Evolutionary conservation across 2,888 invertebrate species (phyloP), one percentile per base, ranked within the genome.

Genomic region (Dioctria rufipes): DNA sequence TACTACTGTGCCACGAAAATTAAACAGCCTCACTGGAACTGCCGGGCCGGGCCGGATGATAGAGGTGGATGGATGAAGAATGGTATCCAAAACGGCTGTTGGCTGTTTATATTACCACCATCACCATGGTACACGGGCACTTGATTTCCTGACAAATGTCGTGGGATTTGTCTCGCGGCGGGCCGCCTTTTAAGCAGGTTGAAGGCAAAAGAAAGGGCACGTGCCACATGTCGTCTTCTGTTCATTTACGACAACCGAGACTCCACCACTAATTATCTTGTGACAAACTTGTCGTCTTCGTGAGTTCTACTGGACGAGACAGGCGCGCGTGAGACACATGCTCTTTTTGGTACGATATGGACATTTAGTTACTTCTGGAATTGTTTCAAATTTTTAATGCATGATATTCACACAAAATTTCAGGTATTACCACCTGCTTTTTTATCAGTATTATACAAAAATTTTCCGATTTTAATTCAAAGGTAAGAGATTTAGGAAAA

Each of bases 181-280:
- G 4, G n/a, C 54, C 8, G 6, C 54, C 6, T 54, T 4, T 8
- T 54, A 11, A 69, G 69, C 69, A 69, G 69, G 69, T 69, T 69
- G 69, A 51, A 49, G 49, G 54, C 39, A 39, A 37, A 39, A 49
- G 25, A 6, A 13, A 25, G 51, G 49, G 69, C 69, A 69, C 69
- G 69, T 69, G 69, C 69, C 69, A 69, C 40, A 40, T 69, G 69
- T 69, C 54, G 54, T 11, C 8, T 54, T 54, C 11, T 54, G 54
- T 54, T 39, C 25, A 3, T 39, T 69, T 69, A n/a, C 11, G 69
- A 8, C 51, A 69, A 51, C 49, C 69, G 49, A 69, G 51, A 69
- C 51, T 43, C 39, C 51, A 51, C 4, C 51, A 51, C 69, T 69
- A 69, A 69, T 69, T 69, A 69, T 69, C 51, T 69, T 49, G 69